phyloP scores from a whole-genome alignment of 2,113 vertebrate genomes.

The Kryptolebias marmoratus region DNA sequence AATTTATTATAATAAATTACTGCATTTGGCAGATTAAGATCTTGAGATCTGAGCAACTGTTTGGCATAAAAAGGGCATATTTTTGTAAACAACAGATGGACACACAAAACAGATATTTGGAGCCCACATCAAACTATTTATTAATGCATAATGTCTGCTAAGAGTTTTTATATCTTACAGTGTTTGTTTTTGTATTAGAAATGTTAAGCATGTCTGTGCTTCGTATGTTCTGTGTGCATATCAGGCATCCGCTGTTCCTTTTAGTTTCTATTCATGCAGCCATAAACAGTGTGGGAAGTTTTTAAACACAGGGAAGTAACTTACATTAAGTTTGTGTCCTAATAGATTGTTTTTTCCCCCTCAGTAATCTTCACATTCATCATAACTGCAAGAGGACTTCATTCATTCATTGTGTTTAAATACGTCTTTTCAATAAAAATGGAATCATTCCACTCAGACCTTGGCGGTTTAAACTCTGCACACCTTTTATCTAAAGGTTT shows the following conservation, averaged over 20 bases:
- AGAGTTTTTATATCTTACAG: background rate
- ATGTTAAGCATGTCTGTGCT: background rate
- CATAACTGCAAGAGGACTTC: too few species aligned
- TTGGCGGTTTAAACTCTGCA: background rate
- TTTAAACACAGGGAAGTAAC: background rate
- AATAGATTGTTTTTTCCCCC: background rate
- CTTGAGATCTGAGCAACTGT: background rate
- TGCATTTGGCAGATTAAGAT: background rate
- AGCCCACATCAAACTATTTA: background rate
- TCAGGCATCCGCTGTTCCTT: background rate
- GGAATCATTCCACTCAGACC: too few species aligned
- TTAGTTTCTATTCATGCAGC: background rate
- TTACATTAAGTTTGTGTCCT: background rate
- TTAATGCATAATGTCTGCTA: background rate
- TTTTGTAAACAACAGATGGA: conserved; percentile 16
- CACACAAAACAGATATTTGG: background rate
- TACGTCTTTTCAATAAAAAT: too few species aligned
- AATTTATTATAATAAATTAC: too few species aligned
- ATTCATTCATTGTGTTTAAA: too few species aligned
- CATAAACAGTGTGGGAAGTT: background rate
- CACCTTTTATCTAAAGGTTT: background rate
- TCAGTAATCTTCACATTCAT: background rate
- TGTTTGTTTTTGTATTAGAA: background rate
- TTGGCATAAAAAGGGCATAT: background rate
- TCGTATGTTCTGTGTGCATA: background rate